These are phyloP conservation scores for Euborellia annulipes DNA, from an alignment of 1,140 invertebrate genomes.

Conservation along the genomic window DNA sequence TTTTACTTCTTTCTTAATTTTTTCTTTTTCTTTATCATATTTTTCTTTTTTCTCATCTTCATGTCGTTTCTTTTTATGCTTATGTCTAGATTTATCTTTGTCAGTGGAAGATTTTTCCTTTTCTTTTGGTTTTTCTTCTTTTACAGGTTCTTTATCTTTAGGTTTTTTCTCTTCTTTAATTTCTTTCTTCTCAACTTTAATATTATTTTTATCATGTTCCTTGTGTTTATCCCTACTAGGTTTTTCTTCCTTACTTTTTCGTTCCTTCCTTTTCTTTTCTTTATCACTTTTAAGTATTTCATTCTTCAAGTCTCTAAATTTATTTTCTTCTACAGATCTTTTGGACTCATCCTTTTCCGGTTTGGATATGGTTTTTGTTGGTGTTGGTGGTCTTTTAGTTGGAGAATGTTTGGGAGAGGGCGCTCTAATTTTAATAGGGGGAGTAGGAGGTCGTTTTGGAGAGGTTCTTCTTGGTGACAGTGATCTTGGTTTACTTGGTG, in stretches of 20 bases:
- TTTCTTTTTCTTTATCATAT: conserved; percentile 33
- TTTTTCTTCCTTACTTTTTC: conserved; percentile 30
- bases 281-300: conserved; percentile 10
- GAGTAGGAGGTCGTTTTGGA: conserved; percentile 42
- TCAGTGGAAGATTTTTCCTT: background rate
- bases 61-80: conserved; percentile 9
- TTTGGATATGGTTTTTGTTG: too few relatives aligned
- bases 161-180: conserved; percentile 31
- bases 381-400: too few relatives aligned
- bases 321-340: conserved; percentile 19
- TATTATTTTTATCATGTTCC: conserved; percentile 30
- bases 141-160: conserved; percentile 25
- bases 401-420: conserved; percentile 21
- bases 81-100: conserved; percentile 8
- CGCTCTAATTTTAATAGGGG: conserved; percentile 26
- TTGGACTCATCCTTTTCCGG: too few relatives aligned
- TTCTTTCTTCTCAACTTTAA: conserved; percentile 25
- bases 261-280: conserved; percentile 15
- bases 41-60: conserved; percentile 20
- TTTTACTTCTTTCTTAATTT: conserved; percentile 9
- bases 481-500: conserved; percentile 19
- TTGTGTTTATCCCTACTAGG: conserved; percentile 33
- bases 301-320: conserved; percentile 18
- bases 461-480: conserved; percentile 28
- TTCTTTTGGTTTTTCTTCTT: conserved; percentile 8